A percentile compares a stretch with the other conserved stretches of the same genome.
Evolutionary conservation across 2,797 vertebrate species (phyloP).

Genomic region (Mastacembelus armatus): DNA sequence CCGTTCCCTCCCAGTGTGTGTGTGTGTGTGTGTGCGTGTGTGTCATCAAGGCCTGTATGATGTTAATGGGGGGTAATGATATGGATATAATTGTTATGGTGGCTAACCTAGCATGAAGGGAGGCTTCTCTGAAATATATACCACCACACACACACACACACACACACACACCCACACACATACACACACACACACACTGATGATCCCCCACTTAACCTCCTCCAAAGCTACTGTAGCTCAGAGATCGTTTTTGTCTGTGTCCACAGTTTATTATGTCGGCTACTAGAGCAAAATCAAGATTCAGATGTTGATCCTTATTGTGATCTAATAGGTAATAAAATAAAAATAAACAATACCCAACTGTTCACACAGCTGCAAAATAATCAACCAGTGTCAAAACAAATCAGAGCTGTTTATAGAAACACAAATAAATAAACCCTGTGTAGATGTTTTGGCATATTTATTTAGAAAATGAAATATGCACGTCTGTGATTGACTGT

Average conservation of each 20-base stretch:
- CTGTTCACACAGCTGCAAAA: neutral
- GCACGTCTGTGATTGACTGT: neutral
- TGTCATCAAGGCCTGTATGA: constrained; percentile 55
- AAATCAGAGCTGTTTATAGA: neutral
- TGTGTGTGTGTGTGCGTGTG: constrained; percentile 24
- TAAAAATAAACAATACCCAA: too few relatives aligned
- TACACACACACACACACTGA: neutral
- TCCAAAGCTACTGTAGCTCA: neutral
- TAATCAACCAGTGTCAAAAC: neutral
- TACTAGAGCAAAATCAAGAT: neutral
- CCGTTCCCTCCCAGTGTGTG: constrained; percentile 27
- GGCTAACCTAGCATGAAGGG: constrained; percentile 61
- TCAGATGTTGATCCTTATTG: neutral
- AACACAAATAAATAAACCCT: neutral
- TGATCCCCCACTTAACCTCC: too few relatives aligned
- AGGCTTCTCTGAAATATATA: constrained; percentile 40
- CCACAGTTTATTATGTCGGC: neutral
- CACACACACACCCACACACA: constrained; percentile 8
- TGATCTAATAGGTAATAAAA: neutral
- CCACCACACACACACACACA: neutral
- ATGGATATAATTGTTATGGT: constrained; percentile 64
- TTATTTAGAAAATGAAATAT: neutral
- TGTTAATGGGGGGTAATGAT: constrained; percentile 76
- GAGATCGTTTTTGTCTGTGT: neutral
- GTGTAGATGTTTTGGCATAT: neutral